phyloP scores from a whole-genome alignment of 2,888 invertebrate species.

The Phortica okadai region DNA sequence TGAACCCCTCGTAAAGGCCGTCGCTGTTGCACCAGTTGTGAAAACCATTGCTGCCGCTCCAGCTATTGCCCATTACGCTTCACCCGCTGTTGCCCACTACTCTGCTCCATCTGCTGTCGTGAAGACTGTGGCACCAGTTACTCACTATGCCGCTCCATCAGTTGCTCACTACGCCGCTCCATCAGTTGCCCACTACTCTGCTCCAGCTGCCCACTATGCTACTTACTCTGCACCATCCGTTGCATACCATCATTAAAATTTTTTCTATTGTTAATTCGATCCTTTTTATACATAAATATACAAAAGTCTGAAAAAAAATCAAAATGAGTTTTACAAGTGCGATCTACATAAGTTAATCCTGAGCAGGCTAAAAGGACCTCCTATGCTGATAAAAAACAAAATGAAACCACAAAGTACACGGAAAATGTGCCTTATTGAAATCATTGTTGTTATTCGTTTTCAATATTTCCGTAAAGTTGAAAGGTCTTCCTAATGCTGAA shows the following conservation, averaged over 20 bases:
- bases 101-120: conserved; percentile 39
- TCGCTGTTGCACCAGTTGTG: conserved; percentile 46
- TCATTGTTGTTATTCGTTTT: no score
- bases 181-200: conserved; percentile 36
- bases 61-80: conserved; percentile 33
- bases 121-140: conserved; percentile 50
- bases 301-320: neutral
- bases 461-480: no score
- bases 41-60: conserved; percentile 58
- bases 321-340: no score
- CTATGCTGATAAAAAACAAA: no score
- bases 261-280: neutral
- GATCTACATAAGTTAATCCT: no score
- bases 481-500: no score
- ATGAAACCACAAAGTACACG: no score
- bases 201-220: conserved; percentile 48
- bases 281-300: neutral
- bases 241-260: conserved; percentile 52
- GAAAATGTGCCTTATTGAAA: no score
- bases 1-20: conserved; percentile 53
- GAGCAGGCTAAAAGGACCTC: no score
- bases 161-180: conserved; percentile 43
- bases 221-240: conserved; percentile 37
- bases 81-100: conserved; percentile 39
- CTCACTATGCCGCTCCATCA: conserved; percentile 48